phyloP scores from a whole-genome alignment of 2,113 vertebrate genomes.

The Trichechus manatus region DNA sequence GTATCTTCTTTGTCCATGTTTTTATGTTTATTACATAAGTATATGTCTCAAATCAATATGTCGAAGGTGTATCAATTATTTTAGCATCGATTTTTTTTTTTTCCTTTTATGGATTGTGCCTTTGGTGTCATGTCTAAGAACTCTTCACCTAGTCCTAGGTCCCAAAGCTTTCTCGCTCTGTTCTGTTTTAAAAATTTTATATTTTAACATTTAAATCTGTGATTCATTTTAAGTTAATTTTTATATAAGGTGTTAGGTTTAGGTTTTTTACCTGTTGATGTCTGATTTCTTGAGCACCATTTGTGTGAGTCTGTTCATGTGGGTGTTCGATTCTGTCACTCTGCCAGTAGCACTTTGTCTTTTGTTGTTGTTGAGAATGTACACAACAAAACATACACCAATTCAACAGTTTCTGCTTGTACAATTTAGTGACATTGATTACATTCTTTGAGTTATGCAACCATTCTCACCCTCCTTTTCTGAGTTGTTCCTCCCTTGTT shows the following conservation, averaged over 20 bases:
- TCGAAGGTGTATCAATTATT: not conserved
- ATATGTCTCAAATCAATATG: not conserved
- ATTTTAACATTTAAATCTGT: not conserved
- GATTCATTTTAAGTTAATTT: not conserved
- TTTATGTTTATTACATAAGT: not conserved
- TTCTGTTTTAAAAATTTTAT: not conserved
- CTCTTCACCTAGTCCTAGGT: not conserved
- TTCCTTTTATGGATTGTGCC: not conserved
- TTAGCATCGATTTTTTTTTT: not conserved
- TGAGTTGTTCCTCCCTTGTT: no score
- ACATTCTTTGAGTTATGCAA: no score
- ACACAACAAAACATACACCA: no score
- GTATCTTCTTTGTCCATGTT: not conserved
- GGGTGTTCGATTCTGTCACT: not conserved
- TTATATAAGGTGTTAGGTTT: not conserved
- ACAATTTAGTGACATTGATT: no score
- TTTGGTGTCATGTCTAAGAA: slow-evolving; percentile 17
- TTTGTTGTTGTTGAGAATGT: no score
- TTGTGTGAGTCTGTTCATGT: not conserved
- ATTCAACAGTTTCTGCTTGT: no score
- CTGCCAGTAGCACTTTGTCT: not conserved
- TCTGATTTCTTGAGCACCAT: not conserved
- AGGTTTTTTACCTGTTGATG: not conserved
- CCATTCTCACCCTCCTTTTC: no score
- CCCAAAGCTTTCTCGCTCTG: not conserved